Base-by-base conservation (phyloP, 2,113 vertebrate genomes). In the Platysternon megacephalum region DNA sequence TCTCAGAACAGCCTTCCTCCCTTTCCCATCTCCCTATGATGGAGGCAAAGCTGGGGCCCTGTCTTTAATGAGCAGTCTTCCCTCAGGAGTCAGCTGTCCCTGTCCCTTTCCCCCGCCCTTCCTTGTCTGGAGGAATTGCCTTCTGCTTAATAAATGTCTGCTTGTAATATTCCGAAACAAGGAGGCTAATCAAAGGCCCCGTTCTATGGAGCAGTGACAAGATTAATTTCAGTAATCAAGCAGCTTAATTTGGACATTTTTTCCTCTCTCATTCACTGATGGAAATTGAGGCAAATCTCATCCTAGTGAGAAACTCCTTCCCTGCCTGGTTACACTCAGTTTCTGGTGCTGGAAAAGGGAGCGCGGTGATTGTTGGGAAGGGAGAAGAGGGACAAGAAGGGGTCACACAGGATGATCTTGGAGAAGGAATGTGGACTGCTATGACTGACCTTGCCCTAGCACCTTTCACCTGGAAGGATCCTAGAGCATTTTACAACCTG, bases 201-300 rank as follows among this genome's bases (percentile, higher is more conserved):
- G 89, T 98, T 98, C 97, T 96, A 94, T 97, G 97, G 97, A 98
- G 96, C 94, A 96, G 96, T 98, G 98, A 98, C 98, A 98, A 98
- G 98, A 98, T 98, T 98, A 98, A 98, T 98, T 98, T 98, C 98
- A 92, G 98, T 98, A 98, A 98, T 98, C 98, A 98, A 98, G 98
- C 93, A 97, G 97, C 98, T 97, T 98, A 98, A 98, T 98, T 98
- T 98, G 97, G 98, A 97, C 97, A 86, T 93, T 98, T 97, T 87
- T 81, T 55, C 94, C 95, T 96, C 91, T 97, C 92, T 97, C 89
- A 79, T 95, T 96, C 97, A 96, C 97, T 98, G 97, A 98, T 98
- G 97, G 97, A 98, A 98, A 98, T 98, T 96, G 97, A 98, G 96
- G 97, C 94, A 97, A 89, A 97, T 98, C 96, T 97, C 44, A 13